phyloP scores from a whole-genome alignment of 2,797 vertebrate genomes.

The Apogon talboti region DNA sequence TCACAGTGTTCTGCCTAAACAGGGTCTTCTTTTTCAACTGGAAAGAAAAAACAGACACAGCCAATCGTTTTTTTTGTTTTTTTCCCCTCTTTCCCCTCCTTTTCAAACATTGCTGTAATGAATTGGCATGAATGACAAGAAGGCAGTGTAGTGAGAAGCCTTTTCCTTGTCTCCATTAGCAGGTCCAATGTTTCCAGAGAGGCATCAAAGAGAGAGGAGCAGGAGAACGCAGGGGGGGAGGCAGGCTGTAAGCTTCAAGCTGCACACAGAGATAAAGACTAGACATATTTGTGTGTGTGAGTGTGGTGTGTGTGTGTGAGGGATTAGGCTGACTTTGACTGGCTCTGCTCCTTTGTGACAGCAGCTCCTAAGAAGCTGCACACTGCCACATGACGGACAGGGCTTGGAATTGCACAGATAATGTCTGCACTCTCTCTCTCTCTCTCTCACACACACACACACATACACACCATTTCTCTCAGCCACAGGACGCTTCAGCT shows the following conservation, averaged over 20 bases:
- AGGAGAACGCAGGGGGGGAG: slow-evolving; percentile 54
- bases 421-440: slow-evolving; percentile 16
- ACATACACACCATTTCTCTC: slow-evolving; percentile 10
- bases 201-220: slow-evolving; percentile 75
- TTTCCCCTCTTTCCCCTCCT: not conserved
- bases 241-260: slow-evolving; percentile 81
- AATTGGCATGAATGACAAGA: slow-evolving; percentile 71
- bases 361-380: slow-evolving; percentile 74
- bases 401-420: slow-evolving; percentile 76
- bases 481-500: slow-evolving; percentile 46
- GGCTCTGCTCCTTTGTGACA: slow-evolving; percentile 72
- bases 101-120: slow-evolving; percentile 63
- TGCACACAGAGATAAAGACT: slow-evolving; percentile 85
- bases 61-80: slow-evolving; percentile 32
- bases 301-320: slow-evolving; percentile 29
- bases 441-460: slow-evolving; percentile 7
- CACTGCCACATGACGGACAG: slow-evolving; percentile 83
- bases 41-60: slow-evolving; percentile 35
- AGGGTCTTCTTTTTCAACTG: not conserved
- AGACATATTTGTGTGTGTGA: slow-evolving; percentile 64
- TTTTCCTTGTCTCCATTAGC: slow-evolving; percentile 77
- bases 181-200: slow-evolving; percentile 75
- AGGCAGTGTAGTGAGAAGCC: slow-evolving; percentile 64
- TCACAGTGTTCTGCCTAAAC: slow-evolving; percentile 27
- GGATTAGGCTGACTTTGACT: slow-evolving; percentile 78